A percentile compares a stretch with the other conserved stretches of the same genome.
Evolutionary conservation across 2,888 invertebrate species (phyloP).

Genomic region (Agrilus cyanescens): DNA sequence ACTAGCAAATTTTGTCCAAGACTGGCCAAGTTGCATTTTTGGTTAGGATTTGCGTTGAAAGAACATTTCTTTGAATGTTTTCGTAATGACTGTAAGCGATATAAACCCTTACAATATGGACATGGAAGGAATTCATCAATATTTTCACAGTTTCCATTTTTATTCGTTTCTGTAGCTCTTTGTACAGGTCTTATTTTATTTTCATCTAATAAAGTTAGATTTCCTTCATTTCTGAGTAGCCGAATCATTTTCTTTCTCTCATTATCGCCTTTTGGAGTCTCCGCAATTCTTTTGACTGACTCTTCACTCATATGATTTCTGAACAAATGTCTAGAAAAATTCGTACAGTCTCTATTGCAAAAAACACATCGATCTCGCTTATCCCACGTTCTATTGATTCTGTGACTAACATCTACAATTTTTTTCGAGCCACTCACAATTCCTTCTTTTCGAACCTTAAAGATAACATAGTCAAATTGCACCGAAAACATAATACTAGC

Average conservation of each 20-base stretch:
- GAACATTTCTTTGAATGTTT: too few relatives aligned
- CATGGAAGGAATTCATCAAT: slow-evolving; percentile 1
- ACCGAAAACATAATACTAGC: too few relatives aligned
- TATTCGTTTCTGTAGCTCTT: not conserved
- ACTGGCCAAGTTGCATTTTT: too few relatives aligned
- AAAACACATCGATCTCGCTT: too few relatives aligned
- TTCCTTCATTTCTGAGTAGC: slow-evolving; percentile 1
- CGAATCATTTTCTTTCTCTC: slow-evolving; percentile 1
- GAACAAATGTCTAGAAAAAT: slow-evolving; percentile 1
- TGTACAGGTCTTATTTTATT: slow-evolving; percentile 4
- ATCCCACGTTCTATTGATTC: too few relatives aligned
- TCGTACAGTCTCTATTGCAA: not conserved
- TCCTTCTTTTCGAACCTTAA: too few relatives aligned
- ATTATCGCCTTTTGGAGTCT: not conserved
- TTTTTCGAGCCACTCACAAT: too few relatives aligned
- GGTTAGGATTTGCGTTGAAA: too few relatives aligned
- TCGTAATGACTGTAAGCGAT: not conserved
- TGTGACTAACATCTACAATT: too few relatives aligned
- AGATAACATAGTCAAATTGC: too few relatives aligned
- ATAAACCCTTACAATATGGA: slow-evolving; percentile 1
- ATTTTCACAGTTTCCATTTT: not conserved
- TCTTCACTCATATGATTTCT: not conserved
- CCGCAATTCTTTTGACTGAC: not conserved
- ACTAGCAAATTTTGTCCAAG: slow-evolving; percentile 11
- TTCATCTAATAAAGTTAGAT: slow-evolving; percentile 1